phyloP scores from a whole-genome alignment of 2,113 vertebrate genomes.

The Poeciliopsis prolifica region DNA sequence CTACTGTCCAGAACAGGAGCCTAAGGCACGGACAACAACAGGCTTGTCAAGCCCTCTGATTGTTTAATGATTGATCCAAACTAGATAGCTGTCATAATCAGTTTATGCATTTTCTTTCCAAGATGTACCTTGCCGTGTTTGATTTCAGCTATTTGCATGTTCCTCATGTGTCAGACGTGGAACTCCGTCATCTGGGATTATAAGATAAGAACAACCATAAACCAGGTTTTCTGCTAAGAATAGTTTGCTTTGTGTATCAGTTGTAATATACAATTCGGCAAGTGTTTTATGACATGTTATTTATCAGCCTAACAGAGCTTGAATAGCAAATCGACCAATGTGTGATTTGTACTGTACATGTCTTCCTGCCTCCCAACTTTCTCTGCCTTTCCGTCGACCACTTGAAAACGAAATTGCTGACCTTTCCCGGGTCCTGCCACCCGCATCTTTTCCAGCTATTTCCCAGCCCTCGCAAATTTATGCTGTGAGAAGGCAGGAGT shows the following conservation, averaged over 20 bases:
- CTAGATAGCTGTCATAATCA: conserved; percentile 60
- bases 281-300: conserved; percentile 25
- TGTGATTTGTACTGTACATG: conserved; percentile 5
- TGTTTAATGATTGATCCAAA: conserved; percentile 76
- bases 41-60: conserved; percentile 67
- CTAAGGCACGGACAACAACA: conserved; percentile 62
- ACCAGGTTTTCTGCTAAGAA: neutral
- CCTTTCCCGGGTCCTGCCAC: conserved; percentile 43
- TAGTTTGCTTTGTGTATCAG: neutral
- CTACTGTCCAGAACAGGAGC: conserved; percentile 68
- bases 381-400: neutral
- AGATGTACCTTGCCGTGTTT: conserved; percentile 63
- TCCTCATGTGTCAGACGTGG: conserved; percentile 44
- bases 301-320: conserved; percentile 55
- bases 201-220: neutral
- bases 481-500: conserved; percentile 14
- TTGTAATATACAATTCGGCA: conserved; percentile 68
- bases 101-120: conserved; percentile 62
- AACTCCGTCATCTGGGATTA: neutral
- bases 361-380: conserved; percentile 1
- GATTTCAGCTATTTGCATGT: conserved; percentile 76
- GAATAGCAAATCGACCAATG: conserved; percentile 29
- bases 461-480: conserved; percentile 21
- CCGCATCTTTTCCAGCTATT: conserved; percentile 18
- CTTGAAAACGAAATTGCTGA: conserved; percentile 61